Conservation (phyloP, 2,888 invertebrate genomes). For the Mantis religiosa region DNA sequence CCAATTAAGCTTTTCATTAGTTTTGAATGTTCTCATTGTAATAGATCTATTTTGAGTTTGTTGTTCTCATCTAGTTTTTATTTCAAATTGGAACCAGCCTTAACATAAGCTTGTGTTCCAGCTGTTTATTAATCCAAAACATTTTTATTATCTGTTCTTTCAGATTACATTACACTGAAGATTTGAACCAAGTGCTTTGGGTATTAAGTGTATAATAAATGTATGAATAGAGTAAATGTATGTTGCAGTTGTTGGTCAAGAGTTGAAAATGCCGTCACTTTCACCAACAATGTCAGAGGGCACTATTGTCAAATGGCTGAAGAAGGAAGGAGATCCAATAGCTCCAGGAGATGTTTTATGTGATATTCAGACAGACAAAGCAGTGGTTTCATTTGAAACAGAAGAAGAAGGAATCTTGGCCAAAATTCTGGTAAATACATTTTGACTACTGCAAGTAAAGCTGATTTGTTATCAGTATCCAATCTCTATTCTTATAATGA, state of each 20-base stretch:
- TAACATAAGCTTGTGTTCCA: no score
- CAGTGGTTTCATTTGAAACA: conserved; percentile 55
- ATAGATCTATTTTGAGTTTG: no score
- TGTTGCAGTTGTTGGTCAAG: conserved; percentile 42
- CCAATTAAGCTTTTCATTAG: no score
- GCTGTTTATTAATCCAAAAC: no score
- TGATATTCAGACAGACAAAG: conserved; percentile 64
- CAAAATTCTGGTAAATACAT: conserved; percentile 51
- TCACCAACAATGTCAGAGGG: conserved; percentile 62
- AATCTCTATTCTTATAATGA: no score
- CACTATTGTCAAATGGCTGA: conserved; percentile 55
- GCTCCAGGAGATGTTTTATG: conserved; percentile 57
- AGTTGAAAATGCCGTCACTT: conserved; percentile 54
- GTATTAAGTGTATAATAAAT: neutral
- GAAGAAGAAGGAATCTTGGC: conserved; percentile 59
- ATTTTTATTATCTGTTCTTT: no score
- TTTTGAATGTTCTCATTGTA: no score
- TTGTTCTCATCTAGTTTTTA: no score
- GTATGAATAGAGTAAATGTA: neutral
- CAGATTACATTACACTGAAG: neutral
- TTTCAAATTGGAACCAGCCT: no score
- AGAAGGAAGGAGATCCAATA: conserved; percentile 53
- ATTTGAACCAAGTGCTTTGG: neutral
- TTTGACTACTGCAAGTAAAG: neutral
- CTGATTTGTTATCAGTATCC: no score